Evolutionary conservation across 2,888 invertebrate genomes (phyloP).

Genomic region (Yponomeuta malinellus): DNA sequence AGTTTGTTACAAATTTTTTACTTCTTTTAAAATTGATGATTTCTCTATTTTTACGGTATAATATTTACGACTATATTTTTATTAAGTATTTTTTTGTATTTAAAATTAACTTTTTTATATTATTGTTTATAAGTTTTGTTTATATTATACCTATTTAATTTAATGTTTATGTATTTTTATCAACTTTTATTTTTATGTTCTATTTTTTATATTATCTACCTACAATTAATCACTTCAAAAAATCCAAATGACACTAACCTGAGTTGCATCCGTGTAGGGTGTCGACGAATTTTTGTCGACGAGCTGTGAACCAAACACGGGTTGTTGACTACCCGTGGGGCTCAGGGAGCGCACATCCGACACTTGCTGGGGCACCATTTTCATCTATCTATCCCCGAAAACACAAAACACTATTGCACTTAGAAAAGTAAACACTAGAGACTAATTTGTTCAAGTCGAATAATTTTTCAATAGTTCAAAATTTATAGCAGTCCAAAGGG

Average conservation of each 20-base stretch:
- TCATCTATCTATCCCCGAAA: conserved; percentile 47
- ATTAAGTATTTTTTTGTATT: neutral
- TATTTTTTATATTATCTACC: neutral
- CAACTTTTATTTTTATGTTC: neutral
- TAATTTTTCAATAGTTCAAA: conserved; percentile 31
- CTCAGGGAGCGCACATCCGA: conserved; percentile 75
- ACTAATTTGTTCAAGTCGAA: conserved; percentile 44
- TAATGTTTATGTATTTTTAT: neutral
- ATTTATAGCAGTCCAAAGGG: conserved; percentile 60
- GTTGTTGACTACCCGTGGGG: conserved; percentile 78
- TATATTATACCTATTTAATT: neutral
- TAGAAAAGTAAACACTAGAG: conserved; percentile 41
- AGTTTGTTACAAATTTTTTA: neutral
- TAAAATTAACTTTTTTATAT: neutral
- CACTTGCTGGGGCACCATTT: conserved; percentile 86
- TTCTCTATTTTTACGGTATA: neutral
- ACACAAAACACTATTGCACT: conserved; percentile 62
- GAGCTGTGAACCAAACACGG: conserved; percentile 92
- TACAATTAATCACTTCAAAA: conserved; percentile 18
- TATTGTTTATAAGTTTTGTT: neutral
- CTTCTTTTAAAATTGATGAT: neutral
- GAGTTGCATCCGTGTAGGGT: conserved; percentile 98
- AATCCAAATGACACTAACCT: conserved; percentile 79
- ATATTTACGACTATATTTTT: neutral
- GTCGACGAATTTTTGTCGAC: conserved; percentile 94